These are phyloP conservation scores for Nomia melanderi DNA, from an alignment of 1,140 invertebrate species.

Conservation along the genomic window DNA sequence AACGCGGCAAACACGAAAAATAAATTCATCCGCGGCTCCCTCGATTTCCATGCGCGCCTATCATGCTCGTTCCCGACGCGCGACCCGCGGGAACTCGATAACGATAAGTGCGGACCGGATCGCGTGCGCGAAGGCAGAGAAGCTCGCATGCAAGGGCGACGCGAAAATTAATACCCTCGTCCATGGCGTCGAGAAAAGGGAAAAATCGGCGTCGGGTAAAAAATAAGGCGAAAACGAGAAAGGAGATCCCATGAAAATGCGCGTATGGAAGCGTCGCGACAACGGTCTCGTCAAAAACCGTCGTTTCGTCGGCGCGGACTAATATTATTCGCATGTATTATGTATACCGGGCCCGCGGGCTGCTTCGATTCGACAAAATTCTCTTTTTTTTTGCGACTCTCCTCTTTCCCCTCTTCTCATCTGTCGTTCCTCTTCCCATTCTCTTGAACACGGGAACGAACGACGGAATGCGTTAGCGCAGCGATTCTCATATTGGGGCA, in stretches of 20 bases:
- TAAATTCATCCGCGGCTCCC: too few species aligned
- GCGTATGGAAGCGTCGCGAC: constrained; percentile 28
- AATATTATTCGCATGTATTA: constrained; percentile 60
- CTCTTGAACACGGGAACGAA: constrained; percentile 1
- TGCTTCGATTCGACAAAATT: constrained; percentile 54
- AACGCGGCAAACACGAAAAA: too few species aligned
- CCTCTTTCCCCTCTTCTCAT: not conserved
- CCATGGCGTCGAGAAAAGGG: not conserved
- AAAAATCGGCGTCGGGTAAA: not conserved
- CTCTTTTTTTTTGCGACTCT: not conserved
- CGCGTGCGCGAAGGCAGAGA: not conserved
- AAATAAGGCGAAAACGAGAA: not conserved
- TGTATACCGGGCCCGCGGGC: constrained; percentile 47
- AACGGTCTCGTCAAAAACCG: constrained; percentile 23
- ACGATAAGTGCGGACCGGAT: not conserved
- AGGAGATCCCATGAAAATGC: constrained; percentile 7
- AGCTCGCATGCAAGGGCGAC: not conserved
- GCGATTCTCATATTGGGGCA: too few species aligned
- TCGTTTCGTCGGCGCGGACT: constrained; percentile 48
- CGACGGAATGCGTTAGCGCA: constrained; percentile 56
- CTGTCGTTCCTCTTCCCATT: not conserved
- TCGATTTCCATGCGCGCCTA: not conserved
- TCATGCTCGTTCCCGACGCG: not conserved
- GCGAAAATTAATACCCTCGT: constrained; percentile 50
- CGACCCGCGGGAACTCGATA: not conserved